Evolutionary conservation across 2,888 invertebrate genomes (phyloP), one percentile per base, ranked within the genome.

Genomic region (Nebria brevicollis): DNA sequence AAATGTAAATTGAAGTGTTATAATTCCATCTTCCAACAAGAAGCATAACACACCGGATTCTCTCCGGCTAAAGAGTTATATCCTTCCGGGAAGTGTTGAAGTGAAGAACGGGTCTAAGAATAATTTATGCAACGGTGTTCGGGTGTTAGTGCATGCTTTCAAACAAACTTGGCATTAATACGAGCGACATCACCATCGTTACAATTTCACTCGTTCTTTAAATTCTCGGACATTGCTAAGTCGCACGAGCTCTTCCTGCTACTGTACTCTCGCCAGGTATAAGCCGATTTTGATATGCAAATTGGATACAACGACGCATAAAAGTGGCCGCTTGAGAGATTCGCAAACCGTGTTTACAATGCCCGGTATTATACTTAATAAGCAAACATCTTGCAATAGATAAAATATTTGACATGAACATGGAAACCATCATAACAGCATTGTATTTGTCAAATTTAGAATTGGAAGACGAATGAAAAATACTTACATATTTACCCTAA

Each of bases 211-310:
- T 83, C 80, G 82, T 79, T 82, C 82, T 80, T 54, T 83, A 83
- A 82, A 82, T 75, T 82, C 83, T 80, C 79, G 82, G 82, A 82
- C 79, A 82, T 75, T 64, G 82, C 77, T 82, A 82, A 79, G 75
- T 79, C 75, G 80, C 73, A 41, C 42, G 41, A 42, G 11, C 42
- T 73, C 42, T n/a, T 13, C 15, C 15, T 11, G n/a, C 20, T 68
- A 74, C 75, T 72, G 77, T 82, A 76, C 77, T 82, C 77, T 77
- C 81, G 34, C 15, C 73, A 78, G 78, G 80, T 77, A 82, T 84
- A 85, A 85, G 85, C 84, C 84, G 84, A 84, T 85, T 85, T 84
- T 82, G 83, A 83, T 83, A 85, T 85, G 85, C 85, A 85, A 85
- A 85, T 85, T 84, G 83, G 83, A 84, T 82, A 81, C 82, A 82